phyloP scores from a whole-genome alignment of 1,140 invertebrate genomes.

The Geopemphigus sp. region DNA sequence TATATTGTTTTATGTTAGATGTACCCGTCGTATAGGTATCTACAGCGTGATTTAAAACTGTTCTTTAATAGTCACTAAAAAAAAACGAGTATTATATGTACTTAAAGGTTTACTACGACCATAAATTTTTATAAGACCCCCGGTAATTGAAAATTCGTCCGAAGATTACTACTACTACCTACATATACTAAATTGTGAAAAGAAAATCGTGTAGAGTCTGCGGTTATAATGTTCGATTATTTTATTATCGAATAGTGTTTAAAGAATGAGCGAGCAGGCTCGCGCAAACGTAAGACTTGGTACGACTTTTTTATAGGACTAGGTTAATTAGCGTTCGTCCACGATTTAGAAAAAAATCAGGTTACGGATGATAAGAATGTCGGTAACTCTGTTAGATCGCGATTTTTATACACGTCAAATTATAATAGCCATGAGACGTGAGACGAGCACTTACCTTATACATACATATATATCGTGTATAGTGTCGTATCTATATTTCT shows the following conservation, averaged over 20 bases:
- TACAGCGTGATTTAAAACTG: background rate
- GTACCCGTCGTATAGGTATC: no score
- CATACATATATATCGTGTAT: no score
- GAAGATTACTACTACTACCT: no score
- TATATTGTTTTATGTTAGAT: no score
- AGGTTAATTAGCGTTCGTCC: conserved; percentile 11
- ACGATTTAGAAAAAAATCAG: conserved; percentile 7
- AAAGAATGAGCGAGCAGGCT: background rate
- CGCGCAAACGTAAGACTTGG: background rate
- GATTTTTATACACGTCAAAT: background rate
- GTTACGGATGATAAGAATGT: background rate
- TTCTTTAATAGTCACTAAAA: background rate
- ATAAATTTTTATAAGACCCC: background rate
- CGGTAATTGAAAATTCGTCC: conserved; percentile 4
- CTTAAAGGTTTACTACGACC: background rate
- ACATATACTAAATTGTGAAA: background rate
- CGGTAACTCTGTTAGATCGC: background rate
- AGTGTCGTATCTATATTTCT: no score
- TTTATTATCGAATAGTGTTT: background rate
- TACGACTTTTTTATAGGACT: background rate
- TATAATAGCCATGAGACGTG: no score
- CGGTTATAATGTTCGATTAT: background rate
- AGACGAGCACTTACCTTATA: no score
- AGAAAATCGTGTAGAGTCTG: background rate
- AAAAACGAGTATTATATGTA: background rate